Base-by-base conservation (phyloP, 2,797 vertebrate genomes). In the Coranthus polyacanthus region DNA sequence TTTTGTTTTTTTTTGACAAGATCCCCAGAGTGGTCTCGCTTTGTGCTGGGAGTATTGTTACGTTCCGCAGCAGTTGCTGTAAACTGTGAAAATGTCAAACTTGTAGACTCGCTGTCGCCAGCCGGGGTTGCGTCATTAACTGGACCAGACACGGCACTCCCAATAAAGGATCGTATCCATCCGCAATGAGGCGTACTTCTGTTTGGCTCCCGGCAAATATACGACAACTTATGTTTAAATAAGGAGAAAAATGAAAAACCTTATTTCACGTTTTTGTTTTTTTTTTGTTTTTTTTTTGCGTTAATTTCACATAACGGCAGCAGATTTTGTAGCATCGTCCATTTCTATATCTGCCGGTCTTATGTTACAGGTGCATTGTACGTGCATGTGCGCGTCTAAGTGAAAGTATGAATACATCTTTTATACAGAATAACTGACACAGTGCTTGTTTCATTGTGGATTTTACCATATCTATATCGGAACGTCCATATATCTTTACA, bases 1-100 rank as follows among this genome's bases (percentile, higher is more conserved):
- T n/a, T n/a, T n/a, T n/a, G n/a, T n/a, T n/a, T n/a, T n/a, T n/a
- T 79, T 51, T 22, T 36, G 43, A n/a, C 32, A 18, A 24, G 53
- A 37, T 72, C 78, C 47, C 56, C 56, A 12, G 61, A 67, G 82
- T 46, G 78, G 55, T 70, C 81, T 83, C 55, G 50, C 66, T 78
- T 72, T 26, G 60, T 72, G 85, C 60, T 72, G 55, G 79, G 78
- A 85, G 90, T 84, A 90, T 90, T 86, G 93, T 93, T 93, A 86
- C 76, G 88, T 89, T 88, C 85, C 78, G 86, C 90, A 85, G 94
- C 93, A 94, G 93, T 94, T 93, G 94, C 90, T 94, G 93, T 94
- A 94, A 94, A 95, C 93, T 93, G 90, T 86, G 93, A 93, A 95
- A 94, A 95, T 95, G 94, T 95, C 93, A 95, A 95, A 94, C 92